Percentiles rank a stretch among this genome's conserved stretches.
Evolutionary conservation across 2,797 vertebrate species (phyloP).

Genomic region (Champsocephalus gunnari): DNA sequence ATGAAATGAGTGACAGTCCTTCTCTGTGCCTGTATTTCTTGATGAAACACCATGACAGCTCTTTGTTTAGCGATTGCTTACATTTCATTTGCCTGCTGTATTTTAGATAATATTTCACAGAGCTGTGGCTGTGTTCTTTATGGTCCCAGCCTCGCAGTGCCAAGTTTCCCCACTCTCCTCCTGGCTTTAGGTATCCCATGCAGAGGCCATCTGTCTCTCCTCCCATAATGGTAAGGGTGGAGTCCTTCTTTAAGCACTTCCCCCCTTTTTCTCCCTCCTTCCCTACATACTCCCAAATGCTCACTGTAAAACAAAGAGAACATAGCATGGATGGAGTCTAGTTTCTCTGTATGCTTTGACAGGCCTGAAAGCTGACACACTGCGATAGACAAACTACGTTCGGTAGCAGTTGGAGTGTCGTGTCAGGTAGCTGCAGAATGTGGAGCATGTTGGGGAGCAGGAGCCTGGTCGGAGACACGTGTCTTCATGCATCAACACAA

Average conservation of each 20-base stretch:
- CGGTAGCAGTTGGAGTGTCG: constrained; percentile 66
- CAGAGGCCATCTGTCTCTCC: constrained; percentile 84
- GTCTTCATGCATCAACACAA: constrained; percentile 69
- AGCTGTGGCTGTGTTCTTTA: constrained; percentile 67
- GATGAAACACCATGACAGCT: constrained; percentile 48
- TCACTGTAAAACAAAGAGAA: constrained; percentile 79
- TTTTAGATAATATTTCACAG: constrained; percentile 73
- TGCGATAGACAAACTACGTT: constrained; percentile 48
- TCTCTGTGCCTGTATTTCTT: constrained; percentile 42
- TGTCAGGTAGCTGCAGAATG: constrained; percentile 75
- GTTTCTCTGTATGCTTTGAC: constrained; percentile 73
- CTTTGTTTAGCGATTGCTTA: constrained; percentile 68
- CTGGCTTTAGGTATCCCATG: constrained; percentile 81
- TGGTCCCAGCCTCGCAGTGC: constrained; percentile 59
- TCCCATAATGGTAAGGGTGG: constrained; percentile 77
- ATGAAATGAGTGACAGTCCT: constrained; percentile 37
- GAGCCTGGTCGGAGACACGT: constrained; percentile 54
- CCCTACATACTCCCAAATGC: constrained; percentile 63
- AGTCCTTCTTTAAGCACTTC: constrained; percentile 66
- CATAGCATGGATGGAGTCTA: constrained; percentile 65
- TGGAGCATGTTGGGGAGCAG: constrained; percentile 55
- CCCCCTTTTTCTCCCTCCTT: constrained; percentile 33
- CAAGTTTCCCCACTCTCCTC: constrained; percentile 77
- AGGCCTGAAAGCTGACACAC: constrained; percentile 68
- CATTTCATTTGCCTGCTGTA: constrained; percentile 68